Base-by-base conservation (phyloP, 2,888 invertebrate species). In the Lasioglossum vierecki region DNA sequence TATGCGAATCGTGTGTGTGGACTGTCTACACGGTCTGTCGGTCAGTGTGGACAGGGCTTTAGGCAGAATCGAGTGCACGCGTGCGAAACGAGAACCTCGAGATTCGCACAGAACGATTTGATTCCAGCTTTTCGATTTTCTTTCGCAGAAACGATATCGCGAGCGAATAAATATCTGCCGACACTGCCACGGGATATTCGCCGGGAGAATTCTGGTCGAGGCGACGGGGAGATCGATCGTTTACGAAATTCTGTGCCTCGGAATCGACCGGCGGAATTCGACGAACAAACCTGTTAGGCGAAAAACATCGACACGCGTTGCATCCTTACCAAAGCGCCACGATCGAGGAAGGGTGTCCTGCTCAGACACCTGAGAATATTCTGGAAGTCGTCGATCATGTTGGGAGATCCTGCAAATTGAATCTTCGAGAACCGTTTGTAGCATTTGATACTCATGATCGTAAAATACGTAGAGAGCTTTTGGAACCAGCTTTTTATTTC, bases 101-200 rank as follows among this genome's bases (percentile, higher is more conserved):
- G 13, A 60, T 26, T 60, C 15, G 44, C 41, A 4, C 41, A 26
- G 26, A 60, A 60, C 60, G 60, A 60, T 60, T 60, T 26, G 60
- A 60, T 60, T 60, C 60, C 60, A 60, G 60, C 26, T 60, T 60
- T 26, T 60, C 26, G 60, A 60, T 60, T 60, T 60, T n/a, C 60
- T 26, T 13, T 26, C 60, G 60, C 60, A 60, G 60, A 53, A 60
- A 1, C 60, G 26, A 60, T 35, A 35, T 60, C 60, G 60, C 26
- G 4, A 60, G 11, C 60, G 60, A 13, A 60, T 60, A 26, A 60
- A 60, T 60, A 26, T 60, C 60, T 11, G 60, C 60, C 26, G 49
- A 6, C 49, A 49, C 49, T 49, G 26, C 60, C 26, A 13, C 26
- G 9, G 26, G 60, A 60, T 60, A n/a, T 3, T 3, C 46, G 15